These are phyloP conservation scores for Ctenosaura bakeri DNA, from an alignment of 2,797 vertebrate genomes.

Conservation along the genomic window DNA sequence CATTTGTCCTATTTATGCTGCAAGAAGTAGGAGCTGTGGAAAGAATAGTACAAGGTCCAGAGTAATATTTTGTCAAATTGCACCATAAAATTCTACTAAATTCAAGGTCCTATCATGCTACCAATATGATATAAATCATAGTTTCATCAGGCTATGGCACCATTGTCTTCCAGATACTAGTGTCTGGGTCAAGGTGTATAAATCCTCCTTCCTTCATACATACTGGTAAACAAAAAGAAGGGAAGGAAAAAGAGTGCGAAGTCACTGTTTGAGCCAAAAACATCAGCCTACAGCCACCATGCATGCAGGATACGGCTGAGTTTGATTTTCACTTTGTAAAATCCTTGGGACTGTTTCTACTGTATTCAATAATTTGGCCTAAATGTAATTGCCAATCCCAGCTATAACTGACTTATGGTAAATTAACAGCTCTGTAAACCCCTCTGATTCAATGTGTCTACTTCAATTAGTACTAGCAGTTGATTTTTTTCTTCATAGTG, in stretches of 20 bases:
- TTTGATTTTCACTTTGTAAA: conserved; percentile 3
- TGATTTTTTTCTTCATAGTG: background rate
- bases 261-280: background rate
- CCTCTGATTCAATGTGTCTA: conserved; percentile 14
- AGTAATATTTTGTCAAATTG: conserved; percentile 9
- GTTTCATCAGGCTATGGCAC: conserved; percentile 14
- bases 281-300: background rate
- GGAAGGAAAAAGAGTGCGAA: background rate
- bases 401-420: too few relatives aligned
- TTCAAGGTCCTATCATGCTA: conserved; percentile 21
- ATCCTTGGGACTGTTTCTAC: conserved; percentile 34
- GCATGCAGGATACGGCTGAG: conserved; percentile 3
- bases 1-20: background rate
- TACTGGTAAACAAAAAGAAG: conserved; percentile 20
- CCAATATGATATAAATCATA: background rate
- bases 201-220: conserved; percentile 24
- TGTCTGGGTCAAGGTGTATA: conserved; percentile 28
- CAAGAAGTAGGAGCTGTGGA: background rate
- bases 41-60: background rate
- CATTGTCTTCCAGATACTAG: background rate
- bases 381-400: too few relatives aligned
- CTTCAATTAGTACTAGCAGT: too few relatives aligned
- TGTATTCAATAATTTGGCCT: too few relatives aligned
- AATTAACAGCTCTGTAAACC: too few relatives aligned
- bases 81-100: conserved; percentile 1